Percentiles rank a stretch among this genome's conserved stretches.
phyloP scores from a whole-genome alignment of 2,888 invertebrate species.

The Eremobia ochroleuca region DNA sequence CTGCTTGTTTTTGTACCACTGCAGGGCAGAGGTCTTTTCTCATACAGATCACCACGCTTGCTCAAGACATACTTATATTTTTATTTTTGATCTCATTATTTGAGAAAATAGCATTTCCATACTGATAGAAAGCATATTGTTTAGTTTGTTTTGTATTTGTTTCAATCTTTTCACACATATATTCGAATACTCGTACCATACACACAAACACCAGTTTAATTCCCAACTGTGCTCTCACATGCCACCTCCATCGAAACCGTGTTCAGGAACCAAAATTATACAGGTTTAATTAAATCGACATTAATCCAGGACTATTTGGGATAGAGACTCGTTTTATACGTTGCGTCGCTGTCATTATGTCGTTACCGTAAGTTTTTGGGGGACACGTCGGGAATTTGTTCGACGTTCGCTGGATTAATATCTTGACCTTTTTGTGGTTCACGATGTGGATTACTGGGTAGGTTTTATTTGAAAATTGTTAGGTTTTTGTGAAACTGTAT shows the following conservation, averaged over 20 bases:
- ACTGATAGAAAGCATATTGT: background rate
- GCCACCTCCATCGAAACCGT: slow-evolving; percentile 65
- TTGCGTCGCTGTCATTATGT: slow-evolving; percentile 87
- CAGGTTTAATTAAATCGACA: slow-evolving; percentile 90
- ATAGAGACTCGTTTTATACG: slow-evolving; percentile 82
- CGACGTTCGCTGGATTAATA: slow-evolving; percentile 78
- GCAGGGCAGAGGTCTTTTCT: background rate
- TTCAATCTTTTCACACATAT: background rate
- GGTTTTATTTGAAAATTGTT: slow-evolving; percentile 38
- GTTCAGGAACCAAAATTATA: slow-evolving; percentile 85
- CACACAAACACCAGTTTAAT: background rate
- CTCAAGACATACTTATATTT: background rate
- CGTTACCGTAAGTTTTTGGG: slow-evolving; percentile 84
- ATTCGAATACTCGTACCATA: background rate
- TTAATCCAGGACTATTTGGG: slow-evolving; percentile 87
- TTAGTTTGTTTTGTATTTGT: background rate
- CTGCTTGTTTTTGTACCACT: background rate
- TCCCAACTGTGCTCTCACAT: slow-evolving; percentile 27
- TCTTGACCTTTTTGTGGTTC: slow-evolving; percentile 66
- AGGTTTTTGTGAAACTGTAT: background rate
- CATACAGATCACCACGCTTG: background rate
- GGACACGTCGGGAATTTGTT: slow-evolving; percentile 78
- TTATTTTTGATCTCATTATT: background rate
- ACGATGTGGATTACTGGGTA: slow-evolving; percentile 36
- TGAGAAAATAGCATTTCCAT: background rate